These are phyloP conservation scores for Watersipora subatra DNA, from an alignment of 1,140 invertebrate species.

Conservation along the genomic window DNA sequence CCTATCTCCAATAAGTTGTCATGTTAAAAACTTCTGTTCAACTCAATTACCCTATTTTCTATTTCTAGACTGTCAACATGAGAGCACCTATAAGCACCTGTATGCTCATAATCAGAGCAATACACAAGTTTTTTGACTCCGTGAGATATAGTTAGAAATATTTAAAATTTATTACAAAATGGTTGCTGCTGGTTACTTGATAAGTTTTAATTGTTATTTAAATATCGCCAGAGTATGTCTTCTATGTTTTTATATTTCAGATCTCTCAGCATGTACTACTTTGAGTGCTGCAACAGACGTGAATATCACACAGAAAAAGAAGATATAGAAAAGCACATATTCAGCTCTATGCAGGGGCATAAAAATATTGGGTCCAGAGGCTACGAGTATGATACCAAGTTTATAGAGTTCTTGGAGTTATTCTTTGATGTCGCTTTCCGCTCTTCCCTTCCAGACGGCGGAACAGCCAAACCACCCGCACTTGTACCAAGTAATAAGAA, in stretches of 20 bases:
- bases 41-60: no score
- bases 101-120: no score
- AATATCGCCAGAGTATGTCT: no score
- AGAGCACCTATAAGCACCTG: no score
- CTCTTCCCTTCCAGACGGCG: neutral
- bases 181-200: no score
- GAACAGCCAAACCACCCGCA: neutral
- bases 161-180: no score
- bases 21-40: no score
- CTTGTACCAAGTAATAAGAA: neutral
- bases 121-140: no score
- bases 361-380: slow-evolving; percentile 28
- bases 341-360: neutral
- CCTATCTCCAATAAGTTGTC: no score
- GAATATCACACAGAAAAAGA: neutral
- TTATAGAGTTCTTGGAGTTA: slow-evolving; percentile 32
- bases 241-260: neutral
- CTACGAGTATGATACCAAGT: slow-evolving; percentile 30
- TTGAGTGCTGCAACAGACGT: neutral
- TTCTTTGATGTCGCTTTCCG: slow-evolving; percentile 28
- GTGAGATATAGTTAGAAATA: no score
- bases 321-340: neutral
- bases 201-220: no score
- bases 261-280: neutral
- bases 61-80: no score